Evolutionary conservation across 1,140 invertebrate species (phyloP), one percentile per base, ranked within the genome.

Genomic region (Acromyrmex echinatior): DNA sequence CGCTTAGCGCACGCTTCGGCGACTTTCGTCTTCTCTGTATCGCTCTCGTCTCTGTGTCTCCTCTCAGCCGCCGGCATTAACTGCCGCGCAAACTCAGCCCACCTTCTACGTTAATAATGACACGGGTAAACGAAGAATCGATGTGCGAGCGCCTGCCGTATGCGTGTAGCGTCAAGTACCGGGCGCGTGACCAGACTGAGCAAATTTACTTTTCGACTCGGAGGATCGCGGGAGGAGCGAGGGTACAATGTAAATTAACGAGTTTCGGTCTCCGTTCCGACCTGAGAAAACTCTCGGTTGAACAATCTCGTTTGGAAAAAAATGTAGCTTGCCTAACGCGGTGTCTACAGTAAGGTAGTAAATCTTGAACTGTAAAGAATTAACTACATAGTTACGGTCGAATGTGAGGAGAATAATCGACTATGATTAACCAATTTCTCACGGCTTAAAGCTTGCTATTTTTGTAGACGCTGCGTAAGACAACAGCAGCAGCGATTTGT

Each of bases 151-250:
- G 80, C 80, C 62, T 71, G 70, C 45, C 68, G 68, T 10, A 28
- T 85, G 66, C 58, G 62, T 63, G 79, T 51, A 35, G 65, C 78
- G 60, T 76, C 62, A 60, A 88, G 84, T 77, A 78, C 77, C 70
- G 31, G 71, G 90, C 90, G 91, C 92, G 92, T 91, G 92, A 92
- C 87, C 90, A 77, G 90, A 92, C 91, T 92, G 65, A 89, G 81
- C 90, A 92, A 92, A 92, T 92, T 92, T 92, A 51, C 88, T 90
- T 88, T 91, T 68, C 51, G 60, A 51, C 58, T 56, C 60, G 73
- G 60, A 87, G 77, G 80, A 82, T 81, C 45, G 70, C 39, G 31
- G 28, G 39, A 35, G 63, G 60, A 60, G 73, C 86, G 86, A 63
- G 62, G 56, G 63, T 51, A 77, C 88, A 45, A 88, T 79, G 91